phyloP scores from a whole-genome alignment of 2,888 invertebrate species.

The Spilosoma lubricipeda region DNA sequence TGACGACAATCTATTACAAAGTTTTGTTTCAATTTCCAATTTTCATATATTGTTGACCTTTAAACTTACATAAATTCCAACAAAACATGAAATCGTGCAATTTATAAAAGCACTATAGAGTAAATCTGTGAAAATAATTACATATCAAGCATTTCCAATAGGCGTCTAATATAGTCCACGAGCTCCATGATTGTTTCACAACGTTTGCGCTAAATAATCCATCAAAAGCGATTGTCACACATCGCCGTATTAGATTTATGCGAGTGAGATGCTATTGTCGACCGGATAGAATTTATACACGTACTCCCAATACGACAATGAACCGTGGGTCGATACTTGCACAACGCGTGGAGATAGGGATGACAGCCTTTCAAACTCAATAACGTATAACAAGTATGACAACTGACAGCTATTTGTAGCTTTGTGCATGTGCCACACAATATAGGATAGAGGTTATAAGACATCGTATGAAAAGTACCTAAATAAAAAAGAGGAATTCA shows the following conservation, averaged over 20 bases:
- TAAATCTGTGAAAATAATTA: not conserved
- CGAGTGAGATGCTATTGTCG: slow-evolving; percentile 57
- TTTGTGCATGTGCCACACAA: not conserved
- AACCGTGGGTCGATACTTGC: slow-evolving; percentile 75
- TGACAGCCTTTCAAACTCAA: not conserved
- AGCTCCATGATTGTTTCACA: slow-evolving; percentile 33
- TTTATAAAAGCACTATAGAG: not conserved
- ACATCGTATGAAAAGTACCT: not conserved
- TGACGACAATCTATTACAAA: not conserved
- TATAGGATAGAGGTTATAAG: not conserved
- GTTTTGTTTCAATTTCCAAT: too few species aligned
- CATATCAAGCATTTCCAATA: not conserved
- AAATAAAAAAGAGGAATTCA: not conserved
- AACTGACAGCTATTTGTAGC: not conserved
- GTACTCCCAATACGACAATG: slow-evolving; percentile 74
- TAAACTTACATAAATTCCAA: too few species aligned
- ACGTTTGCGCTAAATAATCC: slow-evolving; percentile 32
- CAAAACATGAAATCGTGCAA: not conserved
- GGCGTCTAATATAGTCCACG: slow-evolving; percentile 7
- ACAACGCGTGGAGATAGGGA: slow-evolving; percentile 53
- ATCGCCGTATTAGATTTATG: slow-evolving; percentile 63
- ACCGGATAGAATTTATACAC: slow-evolving; percentile 71
- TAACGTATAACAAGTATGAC: not conserved
- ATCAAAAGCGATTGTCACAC: slow-evolving; percentile 48
- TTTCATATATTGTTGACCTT: too few species aligned